phyloP scores from a whole-genome alignment of 1,140 invertebrate genomes.

The Nebria ingens region DNA sequence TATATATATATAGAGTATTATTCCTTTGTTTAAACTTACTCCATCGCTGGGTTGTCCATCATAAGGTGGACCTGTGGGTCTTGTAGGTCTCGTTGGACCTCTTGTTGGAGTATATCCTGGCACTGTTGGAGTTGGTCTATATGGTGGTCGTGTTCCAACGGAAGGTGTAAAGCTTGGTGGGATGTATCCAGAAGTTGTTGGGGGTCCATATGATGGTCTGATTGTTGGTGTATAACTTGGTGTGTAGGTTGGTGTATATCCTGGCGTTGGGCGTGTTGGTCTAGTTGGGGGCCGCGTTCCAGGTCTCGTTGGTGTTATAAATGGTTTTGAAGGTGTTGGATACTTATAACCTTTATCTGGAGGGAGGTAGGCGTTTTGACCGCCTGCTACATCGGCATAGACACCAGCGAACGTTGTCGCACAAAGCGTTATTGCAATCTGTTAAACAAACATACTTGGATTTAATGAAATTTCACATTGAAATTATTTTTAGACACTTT shows the following conservation, averaged over 20 bases:
- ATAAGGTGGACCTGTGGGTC: conserved; percentile 14
- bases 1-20: not conserved
- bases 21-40: conserved; percentile 11
- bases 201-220: conserved; percentile 19
- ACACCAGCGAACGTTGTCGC: conserved; percentile 29
- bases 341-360: conserved; percentile 44
- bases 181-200: conserved; percentile 19
- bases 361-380: conserved; percentile 52
- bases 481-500: too few relatives aligned
- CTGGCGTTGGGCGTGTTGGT: conserved; percentile 19
- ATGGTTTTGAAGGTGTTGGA: conserved; percentile 44
- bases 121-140: conserved; percentile 2
- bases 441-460: conserved; percentile 10
- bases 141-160: not conserved
- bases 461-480: too few relatives aligned
- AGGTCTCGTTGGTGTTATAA: conserved; percentile 27
- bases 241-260: conserved; percentile 15
- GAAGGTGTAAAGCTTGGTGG: conserved; percentile 14
- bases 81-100: conserved; percentile 14
- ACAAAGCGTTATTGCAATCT: conserved; percentile 33
- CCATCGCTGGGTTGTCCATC: conserved; percentile 17
- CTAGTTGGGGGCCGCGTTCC: conserved; percentile 22
- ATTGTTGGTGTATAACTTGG: conserved; percentile 25
- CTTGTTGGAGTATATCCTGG: conserved; percentile 16
- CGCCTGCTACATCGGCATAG: conserved; percentile 34